Evolutionary conservation across 2,113 vertebrate species (phyloP).

Genomic region (Oryzias celebensis): DNA sequence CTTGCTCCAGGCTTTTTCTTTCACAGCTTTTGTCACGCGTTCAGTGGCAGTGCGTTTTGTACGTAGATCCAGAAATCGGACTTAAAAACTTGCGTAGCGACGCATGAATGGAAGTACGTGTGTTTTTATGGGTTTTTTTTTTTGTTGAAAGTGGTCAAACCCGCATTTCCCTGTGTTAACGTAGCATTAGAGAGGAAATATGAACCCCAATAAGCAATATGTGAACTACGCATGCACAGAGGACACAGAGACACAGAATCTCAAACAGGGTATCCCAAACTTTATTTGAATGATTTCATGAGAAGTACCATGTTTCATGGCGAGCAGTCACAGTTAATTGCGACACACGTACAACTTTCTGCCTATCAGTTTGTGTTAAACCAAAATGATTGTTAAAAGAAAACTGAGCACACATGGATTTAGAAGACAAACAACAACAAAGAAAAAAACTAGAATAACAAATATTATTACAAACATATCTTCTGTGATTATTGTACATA

Average conservation of each 20-base stretch:
- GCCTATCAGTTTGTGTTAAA: slow-evolving; percentile 74
- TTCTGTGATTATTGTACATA: slow-evolving; percentile 47
- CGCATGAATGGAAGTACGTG: too few species aligned
- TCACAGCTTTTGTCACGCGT: too few species aligned
- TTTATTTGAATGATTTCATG: slow-evolving; percentile 82
- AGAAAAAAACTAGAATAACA: slow-evolving; percentile 21
- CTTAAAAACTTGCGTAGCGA: too few species aligned
- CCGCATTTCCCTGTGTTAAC: too few species aligned
- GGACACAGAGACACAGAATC: slow-evolving; percentile 35
- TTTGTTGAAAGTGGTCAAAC: too few species aligned
- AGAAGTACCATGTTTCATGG: slow-evolving; percentile 77
- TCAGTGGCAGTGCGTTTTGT: too few species aligned
- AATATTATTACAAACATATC: slow-evolving; percentile 40
- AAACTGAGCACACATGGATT: slow-evolving; percentile 32
- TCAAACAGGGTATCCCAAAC: slow-evolving; percentile 84
- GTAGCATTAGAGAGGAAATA: too few species aligned
- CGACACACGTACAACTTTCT: slow-evolving; percentile 70
- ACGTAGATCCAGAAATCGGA: too few species aligned
- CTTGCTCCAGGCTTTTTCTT: too few species aligned
- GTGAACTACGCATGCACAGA: not conserved
- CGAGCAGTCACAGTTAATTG: slow-evolving; percentile 84
- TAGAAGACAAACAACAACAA: slow-evolving; percentile 30
- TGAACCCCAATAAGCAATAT: too few species aligned
- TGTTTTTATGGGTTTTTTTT: too few species aligned
- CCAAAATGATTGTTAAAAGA: slow-evolving; percentile 41